These are phyloP conservation scores for Brachionus plicatilis DNA, from an alignment of 1,140 invertebrate species.

Conservation along the genomic window DNA sequence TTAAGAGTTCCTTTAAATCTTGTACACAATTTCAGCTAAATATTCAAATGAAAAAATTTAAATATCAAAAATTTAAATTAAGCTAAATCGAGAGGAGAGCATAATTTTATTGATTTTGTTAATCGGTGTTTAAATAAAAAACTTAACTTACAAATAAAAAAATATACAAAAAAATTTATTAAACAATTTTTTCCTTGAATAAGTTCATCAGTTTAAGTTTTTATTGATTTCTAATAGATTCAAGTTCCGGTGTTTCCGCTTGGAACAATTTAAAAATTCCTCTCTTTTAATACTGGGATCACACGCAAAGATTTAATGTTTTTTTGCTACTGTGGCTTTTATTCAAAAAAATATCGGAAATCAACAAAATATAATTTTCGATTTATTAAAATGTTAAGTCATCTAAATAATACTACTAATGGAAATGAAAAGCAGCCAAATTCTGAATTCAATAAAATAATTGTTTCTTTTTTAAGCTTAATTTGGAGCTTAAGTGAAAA, in stretches of 20 bases:
- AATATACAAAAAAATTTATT: background rate
- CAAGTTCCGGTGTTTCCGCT: background rate
- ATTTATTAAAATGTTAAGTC: background rate
- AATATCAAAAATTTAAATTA: background rate
- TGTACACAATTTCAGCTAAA: background rate
- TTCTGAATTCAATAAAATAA: background rate
- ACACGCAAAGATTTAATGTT: background rate
- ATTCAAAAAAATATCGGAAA: background rate
- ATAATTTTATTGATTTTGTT: conserved; percentile 32
- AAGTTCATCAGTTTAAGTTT: background rate
- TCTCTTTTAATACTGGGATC: background rate
- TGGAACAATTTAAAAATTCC: background rate
- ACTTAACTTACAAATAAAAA: background rate
- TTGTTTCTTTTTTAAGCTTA: background rate
- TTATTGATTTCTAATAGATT: conserved; percentile 20
- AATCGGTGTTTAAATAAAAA: background rate
- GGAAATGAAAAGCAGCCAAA: background rate
- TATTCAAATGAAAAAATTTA: background rate
- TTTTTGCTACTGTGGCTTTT: background rate
- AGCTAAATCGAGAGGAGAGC: background rate
- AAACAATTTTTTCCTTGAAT: background rate
- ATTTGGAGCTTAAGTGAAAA: background rate
- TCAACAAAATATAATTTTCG: background rate
- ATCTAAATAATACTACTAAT: background rate
- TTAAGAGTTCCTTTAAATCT: background rate